Percentiles rank a stretch among this genome's conserved stretches.
Conservation (phyloP, 2,113 vertebrate genomes). For the Oceanodroma tethys region DNA sequence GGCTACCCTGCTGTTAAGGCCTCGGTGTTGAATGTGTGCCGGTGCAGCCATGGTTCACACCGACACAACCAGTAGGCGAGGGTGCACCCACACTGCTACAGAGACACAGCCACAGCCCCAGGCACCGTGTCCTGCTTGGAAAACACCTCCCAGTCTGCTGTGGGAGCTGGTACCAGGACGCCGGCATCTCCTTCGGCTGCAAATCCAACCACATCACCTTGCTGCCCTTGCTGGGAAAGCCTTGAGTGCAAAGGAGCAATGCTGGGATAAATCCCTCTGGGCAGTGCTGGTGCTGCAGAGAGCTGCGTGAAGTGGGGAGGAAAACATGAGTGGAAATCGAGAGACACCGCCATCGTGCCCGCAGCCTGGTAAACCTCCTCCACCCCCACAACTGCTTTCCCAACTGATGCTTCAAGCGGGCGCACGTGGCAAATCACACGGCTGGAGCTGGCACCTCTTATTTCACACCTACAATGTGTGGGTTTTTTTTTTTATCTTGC, state of each 20-base stretch:
- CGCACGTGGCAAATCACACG: accelerated
- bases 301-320: background rate
- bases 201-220: background rate
- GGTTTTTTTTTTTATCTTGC: background rate
- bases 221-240: background rate
- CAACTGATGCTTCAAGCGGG: background rate
- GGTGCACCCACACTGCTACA: background rate
- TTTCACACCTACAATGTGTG: background rate
- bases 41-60: background rate
- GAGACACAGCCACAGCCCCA: background rate
- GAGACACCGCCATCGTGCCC: accelerated
- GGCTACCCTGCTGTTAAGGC: background rate
- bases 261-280: background rate
- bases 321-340: background rate
- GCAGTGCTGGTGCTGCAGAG: background rate
- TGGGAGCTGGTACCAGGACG: background rate
- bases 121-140: background rate
- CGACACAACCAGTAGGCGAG: background rate
- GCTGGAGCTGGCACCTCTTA: background rate
- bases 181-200: background rate
- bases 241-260: background rate
- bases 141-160: background rate
- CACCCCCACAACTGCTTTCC: background rate
- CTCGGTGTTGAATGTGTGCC: accelerated
- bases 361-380: background rate